These are phyloP conservation scores for Menidia beryllina DNA, from an alignment of 2,113 vertebrate genomes.

Conservation along the genomic window DNA sequence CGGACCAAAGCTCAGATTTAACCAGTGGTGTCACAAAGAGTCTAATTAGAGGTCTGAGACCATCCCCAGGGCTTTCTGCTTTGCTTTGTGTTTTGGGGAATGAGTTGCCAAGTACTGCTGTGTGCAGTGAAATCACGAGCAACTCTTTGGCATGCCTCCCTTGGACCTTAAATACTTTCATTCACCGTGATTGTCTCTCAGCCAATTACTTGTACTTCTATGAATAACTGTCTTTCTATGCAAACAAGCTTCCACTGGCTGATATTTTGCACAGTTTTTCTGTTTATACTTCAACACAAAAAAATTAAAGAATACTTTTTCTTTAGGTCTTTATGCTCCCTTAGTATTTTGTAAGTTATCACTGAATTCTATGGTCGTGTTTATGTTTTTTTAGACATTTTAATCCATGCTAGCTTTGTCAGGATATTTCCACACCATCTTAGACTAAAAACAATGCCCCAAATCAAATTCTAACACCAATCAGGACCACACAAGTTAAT, in stretches of 20 bases:
- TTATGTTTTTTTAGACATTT: too few relatives aligned
- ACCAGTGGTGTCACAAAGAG: conserved; percentile 59
- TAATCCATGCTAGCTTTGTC: too few relatives aligned
- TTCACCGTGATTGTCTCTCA: conserved; percentile 63
- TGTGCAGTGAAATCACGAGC: conserved; percentile 77
- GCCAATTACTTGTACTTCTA: conserved; percentile 62
- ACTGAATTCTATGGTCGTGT: background rate
- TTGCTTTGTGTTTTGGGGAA: conserved; percentile 66
- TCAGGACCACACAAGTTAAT: background rate
- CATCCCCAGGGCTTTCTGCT: conserved; percentile 62
- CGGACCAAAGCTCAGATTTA: conserved; percentile 54
- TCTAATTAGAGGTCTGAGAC: conserved; percentile 69
- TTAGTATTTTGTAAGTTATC: background rate
- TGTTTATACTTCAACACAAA: conserved; percentile 15
- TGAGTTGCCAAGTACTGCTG: conserved; percentile 82
- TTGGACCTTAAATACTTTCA: conserved; percentile 59
- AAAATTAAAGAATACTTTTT: conserved; percentile 22
- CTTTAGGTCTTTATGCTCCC: conserved; percentile 12
- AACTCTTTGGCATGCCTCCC: conserved; percentile 62
- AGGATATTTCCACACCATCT: too few relatives aligned
- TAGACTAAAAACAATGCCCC: background rate
- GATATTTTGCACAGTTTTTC: conserved; percentile 31
- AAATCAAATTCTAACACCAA: conserved; percentile 9
- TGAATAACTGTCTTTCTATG: conserved; percentile 51
- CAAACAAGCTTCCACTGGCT: conserved; percentile 31